These are phyloP conservation scores for Chascanopsetta lugubris DNA, from an alignment of 2,113 vertebrate genomes.

Conservation along the genomic window DNA sequence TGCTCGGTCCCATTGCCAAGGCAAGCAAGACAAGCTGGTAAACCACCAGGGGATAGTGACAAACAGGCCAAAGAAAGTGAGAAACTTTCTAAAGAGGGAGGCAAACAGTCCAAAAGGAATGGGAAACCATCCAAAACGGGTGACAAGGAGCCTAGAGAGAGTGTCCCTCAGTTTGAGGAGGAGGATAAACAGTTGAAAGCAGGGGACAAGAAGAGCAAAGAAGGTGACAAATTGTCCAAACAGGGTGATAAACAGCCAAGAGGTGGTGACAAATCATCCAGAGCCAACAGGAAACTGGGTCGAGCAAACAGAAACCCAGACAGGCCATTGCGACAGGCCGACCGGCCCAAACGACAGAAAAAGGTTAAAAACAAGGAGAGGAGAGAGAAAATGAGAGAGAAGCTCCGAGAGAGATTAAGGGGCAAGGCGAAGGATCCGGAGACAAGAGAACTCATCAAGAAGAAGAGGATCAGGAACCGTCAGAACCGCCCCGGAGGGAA, in stretches of 20 bases:
- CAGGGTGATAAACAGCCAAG: conserved; percentile 28
- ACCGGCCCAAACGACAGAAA: conserved; percentile 81
- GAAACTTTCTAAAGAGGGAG: conserved; percentile 33
- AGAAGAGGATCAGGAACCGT: conserved; percentile 90
- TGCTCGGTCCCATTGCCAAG: conserved; percentile 83
- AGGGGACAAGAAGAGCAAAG: conserved; percentile 37
- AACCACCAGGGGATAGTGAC: conserved; percentile 27
- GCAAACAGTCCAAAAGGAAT: conserved; percentile 41
- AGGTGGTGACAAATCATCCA: conserved; percentile 39
- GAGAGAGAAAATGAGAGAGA: conserved; percentile 81
- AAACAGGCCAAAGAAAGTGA: conserved; percentile 39
- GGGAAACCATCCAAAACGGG: conserved; percentile 18
- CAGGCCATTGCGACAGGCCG: conserved; percentile 80
- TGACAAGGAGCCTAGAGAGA: conserved; percentile 1
- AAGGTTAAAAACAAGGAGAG: conserved; percentile 80
- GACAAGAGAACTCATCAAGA: conserved; percentile 92
- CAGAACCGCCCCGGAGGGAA: conserved; percentile 92
- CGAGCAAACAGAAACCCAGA: conserved; percentile 58
- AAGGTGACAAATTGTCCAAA: conserved; percentile 30
- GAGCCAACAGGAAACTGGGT: conserved; percentile 54
- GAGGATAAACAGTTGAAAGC: conserved; percentile 21
- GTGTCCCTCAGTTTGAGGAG: background rate
- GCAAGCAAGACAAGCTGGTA: conserved; percentile 77
- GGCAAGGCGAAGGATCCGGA: conserved; percentile 85
- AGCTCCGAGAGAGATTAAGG: conserved; percentile 74